Conservation (phyloP, 2,797 vertebrate genomes). For the Sebastes minor region DNA sequence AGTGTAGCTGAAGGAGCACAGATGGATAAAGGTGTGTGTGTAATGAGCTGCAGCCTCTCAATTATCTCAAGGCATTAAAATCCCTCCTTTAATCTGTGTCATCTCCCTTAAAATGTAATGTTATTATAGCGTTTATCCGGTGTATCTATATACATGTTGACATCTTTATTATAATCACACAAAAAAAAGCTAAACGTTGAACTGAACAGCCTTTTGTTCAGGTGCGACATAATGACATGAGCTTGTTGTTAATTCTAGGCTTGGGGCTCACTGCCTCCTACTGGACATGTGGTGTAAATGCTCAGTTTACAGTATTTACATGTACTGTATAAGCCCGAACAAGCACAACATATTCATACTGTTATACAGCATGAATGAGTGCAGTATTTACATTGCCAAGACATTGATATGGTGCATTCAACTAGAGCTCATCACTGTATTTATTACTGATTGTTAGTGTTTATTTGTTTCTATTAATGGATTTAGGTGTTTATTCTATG, state of each 20-base stretch:
- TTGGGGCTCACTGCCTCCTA: slow-evolving; percentile 65
- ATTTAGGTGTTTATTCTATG: background rate
- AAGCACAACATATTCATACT: background rate
- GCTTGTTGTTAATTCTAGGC: background rate
- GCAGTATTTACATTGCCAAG: background rate
- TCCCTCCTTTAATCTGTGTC: slow-evolving; percentile 9
- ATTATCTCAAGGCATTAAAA: background rate
- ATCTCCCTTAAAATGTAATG: background rate
- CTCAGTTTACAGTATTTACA: background rate
- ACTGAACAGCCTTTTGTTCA: background rate
- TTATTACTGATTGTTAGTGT: background rate
- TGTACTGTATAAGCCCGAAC: background rate
- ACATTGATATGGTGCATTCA: background rate
- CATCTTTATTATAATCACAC: background rate
- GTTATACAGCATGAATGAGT: background rate
- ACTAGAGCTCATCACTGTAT: too few relatives aligned
- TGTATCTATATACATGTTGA: background rate
- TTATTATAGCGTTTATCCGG: background rate
- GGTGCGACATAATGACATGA: background rate
- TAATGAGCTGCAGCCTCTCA: slow-evolving; percentile 19
- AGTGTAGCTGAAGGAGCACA: slow-evolving; percentile 17
- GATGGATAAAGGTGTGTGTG: slow-evolving; percentile 21
- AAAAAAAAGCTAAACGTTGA: background rate
- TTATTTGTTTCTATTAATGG: background rate
- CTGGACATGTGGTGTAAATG: slow-evolving; percentile 57